Percentiles rank a stretch among this genome's conserved stretches.
phyloP scores from a whole-genome alignment of 2,797 vertebrate genomes.

The Rousettus madagascariensis region DNA sequence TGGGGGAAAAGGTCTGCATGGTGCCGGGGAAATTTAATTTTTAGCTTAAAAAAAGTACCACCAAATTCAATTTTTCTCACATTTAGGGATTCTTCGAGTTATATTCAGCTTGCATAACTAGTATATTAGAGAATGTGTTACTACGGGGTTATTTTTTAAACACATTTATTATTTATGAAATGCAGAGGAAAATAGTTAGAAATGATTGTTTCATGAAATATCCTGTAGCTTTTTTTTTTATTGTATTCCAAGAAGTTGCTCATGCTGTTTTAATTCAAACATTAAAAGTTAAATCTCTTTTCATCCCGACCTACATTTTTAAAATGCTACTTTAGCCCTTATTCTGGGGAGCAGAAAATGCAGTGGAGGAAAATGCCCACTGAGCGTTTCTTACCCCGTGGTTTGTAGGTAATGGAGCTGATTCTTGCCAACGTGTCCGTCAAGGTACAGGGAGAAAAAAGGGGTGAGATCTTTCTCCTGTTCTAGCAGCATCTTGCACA shows the following conservation, averaged over 20 bases:
- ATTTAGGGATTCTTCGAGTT: constrained; percentile 74
- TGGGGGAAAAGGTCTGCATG: constrained; percentile 72
- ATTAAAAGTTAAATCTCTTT: constrained; percentile 78
- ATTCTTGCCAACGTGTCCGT: not conserved
- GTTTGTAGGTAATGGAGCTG: not conserved
- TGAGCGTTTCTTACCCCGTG: not conserved
- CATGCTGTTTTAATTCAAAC: constrained; percentile 75
- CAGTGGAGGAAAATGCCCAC: not conserved
- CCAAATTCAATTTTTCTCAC: constrained; percentile 77
- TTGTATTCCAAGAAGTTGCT: constrained; percentile 78
- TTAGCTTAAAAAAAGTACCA: constrained; percentile 72
- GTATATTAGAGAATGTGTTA: constrained; percentile 72
- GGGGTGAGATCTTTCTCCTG: too few relatives aligned
- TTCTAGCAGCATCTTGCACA: not conserved
- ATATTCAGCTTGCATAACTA: constrained; percentile 78
- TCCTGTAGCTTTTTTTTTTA: constrained; percentile 71
- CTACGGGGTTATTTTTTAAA: constrained; percentile 74
- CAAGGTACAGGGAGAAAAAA: not conserved
- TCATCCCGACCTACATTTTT: constrained; percentile 74
- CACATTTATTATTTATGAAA: constrained; percentile 84
- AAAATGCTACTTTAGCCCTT: constrained; percentile 52
- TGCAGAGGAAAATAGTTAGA: constrained; percentile 79
- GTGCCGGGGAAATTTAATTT: constrained; percentile 76
- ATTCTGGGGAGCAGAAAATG: not conserved
- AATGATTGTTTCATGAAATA: constrained; percentile 81